Percentiles rank a stretch among this genome's conserved stretches.
These are phyloP conservation scores for Nothoprocta pentlandii DNA, from an alignment of 2,113 vertebrate genomes.

Conservation along the genomic window DNA sequence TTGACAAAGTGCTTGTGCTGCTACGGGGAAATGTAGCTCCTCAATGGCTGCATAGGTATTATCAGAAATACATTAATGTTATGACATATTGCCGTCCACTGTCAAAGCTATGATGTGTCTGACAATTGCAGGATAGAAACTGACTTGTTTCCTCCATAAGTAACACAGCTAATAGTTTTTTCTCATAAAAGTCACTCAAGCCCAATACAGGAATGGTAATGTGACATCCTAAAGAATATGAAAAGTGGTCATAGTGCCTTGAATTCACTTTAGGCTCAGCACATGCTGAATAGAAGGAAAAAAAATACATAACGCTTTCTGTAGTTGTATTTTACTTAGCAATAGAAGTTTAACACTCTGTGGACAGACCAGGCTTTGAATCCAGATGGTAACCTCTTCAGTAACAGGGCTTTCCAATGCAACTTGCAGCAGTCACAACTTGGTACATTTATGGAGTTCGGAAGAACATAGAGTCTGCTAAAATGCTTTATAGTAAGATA, in stretches of 20 bases:
- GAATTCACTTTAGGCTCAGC: not conserved
- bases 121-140: not conserved
- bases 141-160: not conserved
- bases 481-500: not conserved
- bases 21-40: constrained; percentile 31
- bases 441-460: not conserved
- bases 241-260: not conserved
- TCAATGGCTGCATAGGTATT: not conserved
- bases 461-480: not conserved
- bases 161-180: not conserved
- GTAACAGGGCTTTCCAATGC: not conserved
- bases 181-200: not conserved
- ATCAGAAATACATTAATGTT: constrained; percentile 41
- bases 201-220: not conserved
- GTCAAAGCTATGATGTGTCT: not conserved
- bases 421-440: not conserved
- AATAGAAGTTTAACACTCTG: not conserved
- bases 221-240: not conserved
- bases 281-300: not conserved
- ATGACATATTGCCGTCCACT: not conserved
- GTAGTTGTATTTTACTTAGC: not conserved
- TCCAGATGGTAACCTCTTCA: not conserved
- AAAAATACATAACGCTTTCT: not conserved
- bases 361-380: not conserved
- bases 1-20: constrained; percentile 58